Evolutionary conservation across 2,113 vertebrate species (phyloP), one percentile per base, ranked within the genome.

Genomic region (Perccottus glenii): DNA sequence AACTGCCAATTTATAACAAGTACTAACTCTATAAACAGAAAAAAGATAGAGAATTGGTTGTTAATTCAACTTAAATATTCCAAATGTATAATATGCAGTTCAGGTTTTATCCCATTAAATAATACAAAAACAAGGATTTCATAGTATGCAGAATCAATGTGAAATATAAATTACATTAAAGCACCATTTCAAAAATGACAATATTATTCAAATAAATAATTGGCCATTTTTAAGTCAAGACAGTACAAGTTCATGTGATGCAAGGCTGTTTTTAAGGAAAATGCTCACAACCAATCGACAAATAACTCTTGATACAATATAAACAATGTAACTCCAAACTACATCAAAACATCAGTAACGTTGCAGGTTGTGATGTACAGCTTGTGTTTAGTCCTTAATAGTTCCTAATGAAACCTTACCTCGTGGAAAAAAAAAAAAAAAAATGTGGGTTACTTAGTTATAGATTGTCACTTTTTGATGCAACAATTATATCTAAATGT

Each of bases 121-220:
- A 88, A 76, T 43, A 84, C 66, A 72, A 88, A 79, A 79, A 36
- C 33, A 55, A 55, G 52, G 66, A 71, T 85, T 63, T 84, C 73
- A 86, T 78, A 77, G 74, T 81, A 63, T 84, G 61, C 87, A 90
- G 89, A 90, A 89, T 90, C 78, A 85, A 85, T 75, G 82, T 90
- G 86, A 87, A 88, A 87, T 89, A 89, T 88, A 88, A 87, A 88
- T 90, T 92, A 92, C 88, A 90, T 88, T 85, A 90, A 91, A 94
- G 93, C 93, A 94, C 93, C 92, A 87, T 93, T 89, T 93, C 85
- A 85, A 89, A 82, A 90, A 90, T 82, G 85, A 89, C 82, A 77
- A 87, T 90, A 90, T 83, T 82, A 72, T 33, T 55, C 32, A 91
- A 93, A 92, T 92, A 91, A 93, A 93, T 90, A 91, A 90, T 87